Percentiles rank a stretch among this genome's conserved stretches.
phyloP scores from a whole-genome alignment of 2,888 invertebrate species.

The Erebia ligea region DNA sequence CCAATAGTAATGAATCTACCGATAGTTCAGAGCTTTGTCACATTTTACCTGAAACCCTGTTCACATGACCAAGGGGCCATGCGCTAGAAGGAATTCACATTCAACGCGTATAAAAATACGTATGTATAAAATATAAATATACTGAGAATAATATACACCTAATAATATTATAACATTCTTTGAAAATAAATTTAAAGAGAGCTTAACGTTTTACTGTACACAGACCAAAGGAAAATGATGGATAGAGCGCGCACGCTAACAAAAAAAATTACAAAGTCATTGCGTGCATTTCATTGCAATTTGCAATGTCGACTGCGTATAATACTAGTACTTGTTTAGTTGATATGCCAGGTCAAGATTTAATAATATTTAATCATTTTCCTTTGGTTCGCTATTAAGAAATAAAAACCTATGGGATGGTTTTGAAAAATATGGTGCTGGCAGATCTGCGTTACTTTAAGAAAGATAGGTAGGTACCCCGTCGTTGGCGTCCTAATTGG shows the following conservation, averaged over 20 bases:
- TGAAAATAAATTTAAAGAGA: conserved; percentile 35
- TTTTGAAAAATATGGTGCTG: conserved; percentile 70
- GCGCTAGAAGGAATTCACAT: conserved; percentile 48
- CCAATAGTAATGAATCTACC: not conserved
- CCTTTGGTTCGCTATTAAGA: not conserved
- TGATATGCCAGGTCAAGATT: too few relatives aligned
- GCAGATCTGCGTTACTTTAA: conserved; percentile 75
- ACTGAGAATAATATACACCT: conserved; percentile 34
- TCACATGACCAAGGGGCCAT: conserved; percentile 66
- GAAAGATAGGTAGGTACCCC: conserved; percentile 49
- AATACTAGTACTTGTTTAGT: too few relatives aligned
- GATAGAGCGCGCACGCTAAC: not conserved
- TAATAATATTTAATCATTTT: not conserved
- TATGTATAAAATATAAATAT: conserved; percentile 35
- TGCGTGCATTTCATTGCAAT: not conserved
- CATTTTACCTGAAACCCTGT: not conserved
- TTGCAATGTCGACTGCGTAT: too few relatives aligned
- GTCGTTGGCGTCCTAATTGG: conserved; percentile 48
- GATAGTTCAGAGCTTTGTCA: not conserved
- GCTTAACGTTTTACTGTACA: conserved; percentile 42
- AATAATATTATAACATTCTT: not conserved
- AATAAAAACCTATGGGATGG: conserved; percentile 52
- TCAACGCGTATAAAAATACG: conserved; percentile 35
- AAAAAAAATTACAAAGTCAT: not conserved
- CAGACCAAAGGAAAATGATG: conserved; percentile 9